Evolutionary conservation across 2,888 invertebrate species (phyloP).

Genomic region (Andrena trimmerana): DNA sequence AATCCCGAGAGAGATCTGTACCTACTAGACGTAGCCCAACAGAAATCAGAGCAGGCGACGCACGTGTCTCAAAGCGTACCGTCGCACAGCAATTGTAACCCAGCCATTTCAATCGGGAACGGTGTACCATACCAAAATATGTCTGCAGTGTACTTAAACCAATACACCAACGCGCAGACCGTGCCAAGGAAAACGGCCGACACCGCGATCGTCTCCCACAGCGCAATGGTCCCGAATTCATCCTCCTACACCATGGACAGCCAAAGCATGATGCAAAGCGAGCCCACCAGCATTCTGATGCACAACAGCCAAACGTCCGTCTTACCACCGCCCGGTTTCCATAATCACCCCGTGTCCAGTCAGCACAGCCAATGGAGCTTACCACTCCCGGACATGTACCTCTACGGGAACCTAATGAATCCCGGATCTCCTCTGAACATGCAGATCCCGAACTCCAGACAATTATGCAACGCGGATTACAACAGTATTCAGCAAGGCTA

Average conservation of each 20-base stretch:
- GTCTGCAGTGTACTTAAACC: conserved; percentile 47
- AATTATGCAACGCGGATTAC: conserved; percentile 38
- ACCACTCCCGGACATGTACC: conserved; percentile 38
- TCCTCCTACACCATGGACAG: conserved; percentile 37
- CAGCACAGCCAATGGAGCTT: conserved; percentile 56
- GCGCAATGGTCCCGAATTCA: conserved; percentile 24
- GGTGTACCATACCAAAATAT: conserved; percentile 36
- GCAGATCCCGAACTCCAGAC: conserved; percentile 47
- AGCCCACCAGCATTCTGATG: conserved; percentile 39
- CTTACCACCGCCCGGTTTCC: conserved; percentile 48
- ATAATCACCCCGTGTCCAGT: conserved; percentile 31
- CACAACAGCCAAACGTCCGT: conserved; percentile 47
- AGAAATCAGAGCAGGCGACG: conserved; percentile 39
- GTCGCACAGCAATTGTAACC: conserved; percentile 18
- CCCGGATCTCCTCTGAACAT: conserved; percentile 40
- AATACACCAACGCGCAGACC: conserved; percentile 42
- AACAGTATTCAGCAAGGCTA: conserved; percentile 51
- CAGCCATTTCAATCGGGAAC: conserved; percentile 21
- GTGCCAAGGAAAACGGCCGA: conserved; percentile 35
- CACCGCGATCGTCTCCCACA: conserved; percentile 35
- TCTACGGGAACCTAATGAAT: conserved; percentile 50
- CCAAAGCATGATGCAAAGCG: conserved; percentile 49
- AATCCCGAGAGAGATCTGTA: conserved; percentile 37
- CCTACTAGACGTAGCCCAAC: conserved; percentile 26
- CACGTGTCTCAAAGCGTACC: conserved; percentile 17